Evolutionary conservation across 2,113 vertebrate genomes (phyloP).

Genomic region (Salvator merianae): DNA sequence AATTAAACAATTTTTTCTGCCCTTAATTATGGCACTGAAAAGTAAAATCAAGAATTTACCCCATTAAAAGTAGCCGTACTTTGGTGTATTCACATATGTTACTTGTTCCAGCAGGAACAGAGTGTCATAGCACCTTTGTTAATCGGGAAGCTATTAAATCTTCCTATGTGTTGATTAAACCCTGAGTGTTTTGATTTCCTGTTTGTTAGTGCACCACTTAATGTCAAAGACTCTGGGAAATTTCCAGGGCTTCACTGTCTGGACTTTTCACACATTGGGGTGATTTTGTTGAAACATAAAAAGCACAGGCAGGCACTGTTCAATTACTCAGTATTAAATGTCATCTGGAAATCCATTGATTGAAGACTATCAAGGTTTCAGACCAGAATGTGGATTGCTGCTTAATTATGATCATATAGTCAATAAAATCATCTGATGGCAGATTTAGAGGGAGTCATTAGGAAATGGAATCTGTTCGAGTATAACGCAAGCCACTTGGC

Average conservation of each 20-base stretch:
- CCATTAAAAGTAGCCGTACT: conserved; percentile 32
- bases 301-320: conserved; percentile 42
- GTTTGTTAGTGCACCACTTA: conserved; percentile 62
- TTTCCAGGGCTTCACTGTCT: conserved; percentile 53
- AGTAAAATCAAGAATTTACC: neutral
- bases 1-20: neutral
- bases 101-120: conserved; percentile 61
- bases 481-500: conserved; percentile 62
- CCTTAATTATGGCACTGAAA: neutral
- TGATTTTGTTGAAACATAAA: conserved; percentile 65
- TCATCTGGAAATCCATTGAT: conserved; percentile 51
- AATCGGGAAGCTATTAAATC: conserved; percentile 75
- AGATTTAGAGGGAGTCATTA: conserved; percentile 81
- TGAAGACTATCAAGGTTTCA: conserved; percentile 29
- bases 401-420: conserved; percentile 77
- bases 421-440: conserved; percentile 80
- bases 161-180: conserved; percentile 72
- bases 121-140: conserved; percentile 68
- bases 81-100: conserved; percentile 55
- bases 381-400: conserved; percentile 68
- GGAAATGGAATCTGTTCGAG: conserved; percentile 69
- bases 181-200: conserved; percentile 69
- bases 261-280: conserved; percentile 47
- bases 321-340: conserved; percentile 69
- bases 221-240: conserved; percentile 67